A percentile compares a stretch with the other conserved stretches of the same genome.
phyloP scores from a whole-genome alignment of 2,113 vertebrate species.

The Zootoca vivipara region DNA sequence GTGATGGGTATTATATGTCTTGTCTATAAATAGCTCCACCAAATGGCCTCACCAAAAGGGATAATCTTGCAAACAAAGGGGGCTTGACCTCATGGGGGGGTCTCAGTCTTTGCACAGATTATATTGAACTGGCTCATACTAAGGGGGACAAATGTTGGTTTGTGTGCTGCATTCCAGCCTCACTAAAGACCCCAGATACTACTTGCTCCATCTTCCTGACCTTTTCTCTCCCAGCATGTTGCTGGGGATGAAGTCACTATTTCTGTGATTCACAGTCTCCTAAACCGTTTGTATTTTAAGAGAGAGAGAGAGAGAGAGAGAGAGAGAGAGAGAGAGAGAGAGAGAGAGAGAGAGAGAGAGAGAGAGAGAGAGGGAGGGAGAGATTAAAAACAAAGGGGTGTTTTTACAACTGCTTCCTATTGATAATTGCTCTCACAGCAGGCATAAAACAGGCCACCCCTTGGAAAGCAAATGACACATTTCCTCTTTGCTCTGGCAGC shows the following conservation, averaged over 20 bases:
- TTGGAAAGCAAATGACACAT: slow-evolving; percentile 62
- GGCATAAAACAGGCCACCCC: slow-evolving; percentile 53
- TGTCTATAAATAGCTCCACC: slow-evolving; percentile 38
- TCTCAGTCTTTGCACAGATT: slow-evolving; percentile 31
- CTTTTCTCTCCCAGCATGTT: slow-evolving; percentile 55
- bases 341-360: neutral
- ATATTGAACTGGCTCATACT: slow-evolving; percentile 44
- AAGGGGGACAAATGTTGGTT: slow-evolving; percentile 53
- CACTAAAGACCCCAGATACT: slow-evolving; percentile 37
- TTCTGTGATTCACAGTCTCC: slow-evolving; percentile 60
- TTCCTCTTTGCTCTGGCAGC: slow-evolving; percentile 54
- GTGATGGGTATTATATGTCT: slow-evolving; percentile 14
- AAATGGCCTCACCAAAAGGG: slow-evolving; percentile 36
- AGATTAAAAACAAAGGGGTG: slow-evolving; percentile 66
- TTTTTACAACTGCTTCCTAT: slow-evolving; percentile 74
- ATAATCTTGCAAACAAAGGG: slow-evolving; percentile 35
- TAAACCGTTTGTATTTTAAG: slow-evolving; percentile 34
- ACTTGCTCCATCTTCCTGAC: slow-evolving; percentile 49
- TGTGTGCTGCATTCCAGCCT: slow-evolving; percentile 52
- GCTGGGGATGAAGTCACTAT: slow-evolving; percentile 62
- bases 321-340: slow-evolving; percentile 3
- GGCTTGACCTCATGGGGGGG: slow-evolving; percentile 28
- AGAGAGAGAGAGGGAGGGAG: slow-evolving; percentile 16
- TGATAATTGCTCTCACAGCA: slow-evolving; percentile 60
- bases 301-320: slow-evolving; percentile 17